phyloP scores from a whole-genome alignment of 2,888 invertebrate species.

The Lepidocyrtinus sp. region DNA sequence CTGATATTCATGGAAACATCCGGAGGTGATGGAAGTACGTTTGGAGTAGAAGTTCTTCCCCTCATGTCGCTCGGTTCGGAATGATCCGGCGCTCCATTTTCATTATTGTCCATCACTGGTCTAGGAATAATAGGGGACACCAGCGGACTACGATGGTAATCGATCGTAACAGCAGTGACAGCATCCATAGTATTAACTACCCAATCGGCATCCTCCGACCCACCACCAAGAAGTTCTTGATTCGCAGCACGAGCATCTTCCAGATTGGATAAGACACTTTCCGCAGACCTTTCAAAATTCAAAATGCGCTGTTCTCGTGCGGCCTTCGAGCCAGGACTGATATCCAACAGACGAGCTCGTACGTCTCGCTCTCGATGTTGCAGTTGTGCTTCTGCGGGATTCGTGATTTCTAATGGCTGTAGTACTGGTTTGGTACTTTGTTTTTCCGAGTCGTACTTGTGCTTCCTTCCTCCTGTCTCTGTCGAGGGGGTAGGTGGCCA shows the following conservation, averaged over 20 bases:
- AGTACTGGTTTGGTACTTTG: not conserved
- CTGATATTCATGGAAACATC: slow-evolving; percentile 43
- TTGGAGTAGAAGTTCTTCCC: not conserved
- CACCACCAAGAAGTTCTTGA: slow-evolving; percentile 31
- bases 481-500: not conserved
- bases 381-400: not conserved
- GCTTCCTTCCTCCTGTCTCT: not conserved
- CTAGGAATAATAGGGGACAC: slow-evolving; percentile 10
- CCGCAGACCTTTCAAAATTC: slow-evolving; percentile 16
- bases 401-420: not conserved
- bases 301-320: slow-evolving; percentile 36
- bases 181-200: slow-evolving; percentile 18
- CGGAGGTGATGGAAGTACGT: not conserved
- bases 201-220: slow-evolving; percentile 39
- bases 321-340: slow-evolving; percentile 17
- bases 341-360: no score
- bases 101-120: not conserved
- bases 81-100: slow-evolving; percentile 14
- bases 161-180: not conserved
- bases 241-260: slow-evolving; percentile 36
- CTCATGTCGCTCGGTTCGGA: not conserved
- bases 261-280: not conserved
- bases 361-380: no score
- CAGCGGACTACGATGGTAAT: slow-evolving; percentile 9
- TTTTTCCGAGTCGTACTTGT: slow-evolving; percentile 28